Conservation (phyloP, 2,888 invertebrate species). For the Leptothorax acervorum region DNA sequence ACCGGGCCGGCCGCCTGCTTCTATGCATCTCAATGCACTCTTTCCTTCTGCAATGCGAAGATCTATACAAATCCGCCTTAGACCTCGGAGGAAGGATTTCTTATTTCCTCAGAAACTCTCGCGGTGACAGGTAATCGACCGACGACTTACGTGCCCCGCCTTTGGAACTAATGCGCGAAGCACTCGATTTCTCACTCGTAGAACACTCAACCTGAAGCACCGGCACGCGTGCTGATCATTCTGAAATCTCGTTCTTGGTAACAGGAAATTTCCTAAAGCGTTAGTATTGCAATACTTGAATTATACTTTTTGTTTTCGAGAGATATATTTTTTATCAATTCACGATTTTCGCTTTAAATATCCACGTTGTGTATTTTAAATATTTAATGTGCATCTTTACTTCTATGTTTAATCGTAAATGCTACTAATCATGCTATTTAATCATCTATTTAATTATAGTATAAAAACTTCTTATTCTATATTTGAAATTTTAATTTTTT, state of each 20-base stretch:
- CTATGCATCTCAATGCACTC: constrained; percentile 68
- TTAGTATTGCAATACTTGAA: neutral
- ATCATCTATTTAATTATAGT: neutral
- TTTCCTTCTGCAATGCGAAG: constrained; percentile 15
- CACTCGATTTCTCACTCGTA: constrained; percentile 58
- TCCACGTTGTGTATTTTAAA: neutral
- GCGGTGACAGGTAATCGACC: constrained; percentile 68
- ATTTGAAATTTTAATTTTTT: neutral
- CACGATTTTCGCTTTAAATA: neutral
- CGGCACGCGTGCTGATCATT: constrained; percentile 36
- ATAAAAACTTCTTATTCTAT: neutral
- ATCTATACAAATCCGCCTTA: constrained; percentile 63
- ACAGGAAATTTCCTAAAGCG: constrained; percentile 2
- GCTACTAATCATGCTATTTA: no score
- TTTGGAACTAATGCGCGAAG: constrained; percentile 54
- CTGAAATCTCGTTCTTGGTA: constrained; percentile 12
- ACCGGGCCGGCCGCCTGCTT: constrained; percentile 55
- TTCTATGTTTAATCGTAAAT: neutral
- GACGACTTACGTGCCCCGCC: constrained; percentile 66
- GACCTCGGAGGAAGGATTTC: constrained; percentile 59
- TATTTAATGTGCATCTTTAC: neutral
- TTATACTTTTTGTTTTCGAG: neutral
- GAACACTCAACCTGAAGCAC: constrained; percentile 28
- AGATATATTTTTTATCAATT: neutral
- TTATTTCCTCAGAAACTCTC: constrained; percentile 69